Percentiles rank a stretch among this genome's conserved stretches.
These are phyloP conservation scores for Altica lythri DNA, from an alignment of 2,888 invertebrate species.

Conservation along the genomic window DNA sequence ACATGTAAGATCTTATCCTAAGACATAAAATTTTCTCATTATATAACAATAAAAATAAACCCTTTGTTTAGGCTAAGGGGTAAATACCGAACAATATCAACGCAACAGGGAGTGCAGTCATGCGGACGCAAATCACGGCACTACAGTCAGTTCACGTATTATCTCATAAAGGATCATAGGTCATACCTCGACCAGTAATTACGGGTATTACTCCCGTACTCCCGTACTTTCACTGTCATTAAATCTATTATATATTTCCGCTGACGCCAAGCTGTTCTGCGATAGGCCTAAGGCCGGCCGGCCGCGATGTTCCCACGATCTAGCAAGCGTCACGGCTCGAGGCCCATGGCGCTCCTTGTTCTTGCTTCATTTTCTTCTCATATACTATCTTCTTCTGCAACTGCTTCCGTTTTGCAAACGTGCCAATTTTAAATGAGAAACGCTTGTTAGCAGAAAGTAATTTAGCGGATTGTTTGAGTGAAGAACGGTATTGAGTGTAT, in stretches of 20 bases:
- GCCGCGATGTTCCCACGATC: slow-evolving; percentile 40
- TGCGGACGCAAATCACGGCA: too few species aligned
- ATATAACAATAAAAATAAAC: too few species aligned
- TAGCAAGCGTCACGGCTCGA: slow-evolving; percentile 2
- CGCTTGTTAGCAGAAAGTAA: background rate
- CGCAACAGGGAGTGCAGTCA: too few species aligned
- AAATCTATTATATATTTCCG: slow-evolving; percentile 44
- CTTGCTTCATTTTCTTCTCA: slow-evolving; percentile 2
- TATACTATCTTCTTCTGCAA: background rate
- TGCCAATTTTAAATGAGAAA: slow-evolving; percentile 1
- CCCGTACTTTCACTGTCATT: slow-evolving; percentile 45
- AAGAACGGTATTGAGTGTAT: too few species aligned
- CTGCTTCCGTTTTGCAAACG: slow-evolving; percentile 14
- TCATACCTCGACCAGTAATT: slow-evolving; percentile 36
- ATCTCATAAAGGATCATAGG: slow-evolving; percentile 28
- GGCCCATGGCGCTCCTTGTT: slow-evolving; percentile 2
- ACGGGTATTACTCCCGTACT: slow-evolving; percentile 37
- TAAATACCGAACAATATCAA: too few species aligned
- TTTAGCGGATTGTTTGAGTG: too few species aligned
- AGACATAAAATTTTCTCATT: too few species aligned
- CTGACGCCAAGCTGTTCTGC: slow-evolving; percentile 35
- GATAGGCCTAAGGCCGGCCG: slow-evolving; percentile 29
- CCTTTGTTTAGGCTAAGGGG: too few species aligned
- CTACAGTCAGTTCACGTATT: too few species aligned
- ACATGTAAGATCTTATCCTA: too few species aligned